Evolutionary conservation across 2,113 vertebrate species (phyloP), one percentile per base, ranked within the genome.

Genomic region (Struthidea cinerea): DNA sequence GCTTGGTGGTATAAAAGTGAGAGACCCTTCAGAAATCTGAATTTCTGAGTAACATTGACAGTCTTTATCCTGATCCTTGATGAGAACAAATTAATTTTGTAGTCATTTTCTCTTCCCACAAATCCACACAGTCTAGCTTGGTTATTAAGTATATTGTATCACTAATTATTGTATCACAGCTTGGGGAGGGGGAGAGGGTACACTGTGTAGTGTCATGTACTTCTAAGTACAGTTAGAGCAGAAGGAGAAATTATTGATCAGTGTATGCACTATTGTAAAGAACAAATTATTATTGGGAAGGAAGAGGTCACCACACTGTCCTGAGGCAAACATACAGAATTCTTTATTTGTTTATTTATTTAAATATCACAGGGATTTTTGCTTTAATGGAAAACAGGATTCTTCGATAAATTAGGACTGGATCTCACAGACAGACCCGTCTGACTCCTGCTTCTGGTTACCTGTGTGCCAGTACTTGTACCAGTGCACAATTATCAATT

Each of bases 171-270:
- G 7, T 26, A 60, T 16, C 55, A 65, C 5, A 52, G 3, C 7
- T 27, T 39, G 16, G 1, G 7, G 2, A 2, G 21, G 3, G 4
- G 6, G 4, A 24, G 4, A 24, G 7, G 3, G 7, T 12, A 13
- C 30, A 28, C 6, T 49, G 35, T 26, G 7, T 78, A 59, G 6
- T 16, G 35, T 47, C 5, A 14, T 22, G 7, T 35, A 35, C 10
- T 67, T 52, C 18, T 37, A 80, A 41, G 22, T 35, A 35, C 18
- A 42, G 23, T 59, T 71, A 30, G 24, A 86, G 16, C 35, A 93
- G 30, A 53, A 86, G 23, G 44, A 88, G 15, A 57, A 91, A 79
- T 61, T 70, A 78, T 20, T 56, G 41, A 13, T 47, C 16, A 20
- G 3, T 35, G 35, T 19, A 61, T 70, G 9, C 47, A 67, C 1